Evolutionary conservation across 2,113 vertebrate species (phyloP).

Genomic region (Lampris megalopsis): DNA sequence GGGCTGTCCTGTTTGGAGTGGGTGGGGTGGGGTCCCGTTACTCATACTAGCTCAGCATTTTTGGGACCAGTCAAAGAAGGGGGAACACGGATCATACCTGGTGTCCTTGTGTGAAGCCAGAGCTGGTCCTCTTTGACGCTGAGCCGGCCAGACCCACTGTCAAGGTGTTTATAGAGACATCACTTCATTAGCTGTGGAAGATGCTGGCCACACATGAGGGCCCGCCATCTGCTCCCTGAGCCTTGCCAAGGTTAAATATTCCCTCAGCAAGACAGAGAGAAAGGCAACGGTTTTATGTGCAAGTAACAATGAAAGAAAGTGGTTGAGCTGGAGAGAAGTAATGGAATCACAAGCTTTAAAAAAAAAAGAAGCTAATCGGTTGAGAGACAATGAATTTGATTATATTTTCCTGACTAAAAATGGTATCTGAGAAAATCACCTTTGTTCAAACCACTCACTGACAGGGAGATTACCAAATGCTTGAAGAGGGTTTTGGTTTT

Average conservation of each 20-base stretch:
- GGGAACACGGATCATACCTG: slow-evolving; percentile 34
- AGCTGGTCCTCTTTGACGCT: slow-evolving; percentile 48
- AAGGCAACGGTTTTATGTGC: slow-evolving; percentile 27
- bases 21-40: slow-evolving; percentile 15
- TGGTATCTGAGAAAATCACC: neutral
- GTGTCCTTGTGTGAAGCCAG: slow-evolving; percentile 43
- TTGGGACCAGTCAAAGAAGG: slow-evolving; percentile 6
- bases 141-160: slow-evolving; percentile 70
- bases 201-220: slow-evolving; percentile 76
- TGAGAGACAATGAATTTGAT: slow-evolving; percentile 27
- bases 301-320: slow-evolving; percentile 48
- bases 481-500: slow-evolving; percentile 1
- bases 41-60: slow-evolving; percentile 6
- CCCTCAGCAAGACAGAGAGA: slow-evolving; percentile 40
- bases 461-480: slow-evolving; percentile 9
- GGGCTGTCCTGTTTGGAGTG: slow-evolving; percentile 7
- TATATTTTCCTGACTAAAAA: neutral
- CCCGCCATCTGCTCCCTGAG: slow-evolving; percentile 77
- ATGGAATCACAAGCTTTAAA: neutral
- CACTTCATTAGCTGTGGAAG: slow-evolving; percentile 78
- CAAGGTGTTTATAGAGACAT: slow-evolving; percentile 83
- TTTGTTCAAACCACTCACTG: neutral
- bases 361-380: slow-evolving; percentile 25
- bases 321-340: slow-evolving; percentile 24
- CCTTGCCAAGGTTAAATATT: slow-evolving; percentile 79